phyloP scores from a whole-genome alignment of 2,113 vertebrate species.

The Festucalex cinctus region DNA sequence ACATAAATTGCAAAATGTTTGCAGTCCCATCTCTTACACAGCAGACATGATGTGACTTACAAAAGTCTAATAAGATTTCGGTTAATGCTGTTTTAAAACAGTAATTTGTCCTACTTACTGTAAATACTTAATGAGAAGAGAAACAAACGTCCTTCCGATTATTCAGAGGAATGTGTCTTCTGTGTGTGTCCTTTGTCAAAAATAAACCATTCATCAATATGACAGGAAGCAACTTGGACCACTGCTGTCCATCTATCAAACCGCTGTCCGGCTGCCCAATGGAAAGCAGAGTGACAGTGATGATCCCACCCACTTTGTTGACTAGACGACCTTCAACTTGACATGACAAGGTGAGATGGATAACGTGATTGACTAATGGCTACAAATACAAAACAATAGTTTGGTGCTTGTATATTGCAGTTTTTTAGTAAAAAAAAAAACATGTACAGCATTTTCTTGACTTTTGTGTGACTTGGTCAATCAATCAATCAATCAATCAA shows the following conservation, averaged over 20 bases:
- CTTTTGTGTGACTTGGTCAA: no score
- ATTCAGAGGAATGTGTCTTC: constrained; percentile 22
- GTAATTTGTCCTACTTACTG: background rate
- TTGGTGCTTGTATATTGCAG: no score
- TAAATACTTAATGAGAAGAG: background rate
- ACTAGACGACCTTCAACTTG: constrained; percentile 39
- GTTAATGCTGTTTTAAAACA: background rate
- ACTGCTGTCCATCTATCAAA: constrained; percentile 48
- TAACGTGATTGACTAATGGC: background rate
- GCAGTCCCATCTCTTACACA: background rate
- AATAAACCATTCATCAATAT: constrained; percentile 45
- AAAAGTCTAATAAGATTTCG: background rate
- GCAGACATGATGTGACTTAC: background rate
- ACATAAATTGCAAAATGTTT: background rate
- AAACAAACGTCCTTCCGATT: constrained; percentile 8
- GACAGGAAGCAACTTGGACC: constrained; percentile 11
- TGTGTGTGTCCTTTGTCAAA: constrained; percentile 38
- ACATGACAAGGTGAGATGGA: constrained; percentile 47
- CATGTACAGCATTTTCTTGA: no score
- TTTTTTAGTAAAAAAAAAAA: no score
- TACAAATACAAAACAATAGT: no score
- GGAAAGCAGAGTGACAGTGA: constrained; percentile 31
- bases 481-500: no score
- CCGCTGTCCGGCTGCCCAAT: constrained; percentile 31
- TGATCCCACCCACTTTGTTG: constrained; percentile 43